Base-by-base conservation (phyloP, 2,113 vertebrate species). In the Rissa tridactyla region DNA sequence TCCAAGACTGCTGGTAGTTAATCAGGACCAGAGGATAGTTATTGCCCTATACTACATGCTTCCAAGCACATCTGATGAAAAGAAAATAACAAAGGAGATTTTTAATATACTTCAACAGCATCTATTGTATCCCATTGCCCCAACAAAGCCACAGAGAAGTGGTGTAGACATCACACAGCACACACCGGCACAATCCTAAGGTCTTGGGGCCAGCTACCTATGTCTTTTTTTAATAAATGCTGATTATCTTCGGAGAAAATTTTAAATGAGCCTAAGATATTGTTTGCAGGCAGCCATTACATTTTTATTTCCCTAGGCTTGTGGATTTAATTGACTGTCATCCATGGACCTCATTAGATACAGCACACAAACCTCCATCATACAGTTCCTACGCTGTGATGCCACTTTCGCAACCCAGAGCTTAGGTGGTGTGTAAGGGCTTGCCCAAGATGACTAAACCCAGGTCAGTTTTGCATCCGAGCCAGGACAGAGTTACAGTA, bases 221-320 rank as follows among this genome's bases (percentile, higher is more conserved):
- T 30, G 34, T 15, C 77, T 82, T 94, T 49, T 66, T 88, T 86
- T 93, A 96, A 96, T 96, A 82, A 94, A 88, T 78, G 25, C 77
- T 76, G 70, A 91, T 87, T 77, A 92, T 89, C 88, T 88, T 88
- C 51, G 9, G 42, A 96, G 66, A 95, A 92, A 75, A 46, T 10
- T 85, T 87, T 89, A 86, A 92, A 91, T 91, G 54, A 94, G 72
- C 38, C 13, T 52, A 60, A 82, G 65, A 47, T n/a, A 15, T 3
- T 84, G 49, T 72, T 60, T 79, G 55, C 57, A 88, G 79, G 80
- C 64, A 92, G 52, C n/a, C 73, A 46, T 91, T 95, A 91, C 7
- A 29, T 68, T 82, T 89, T 95, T 96, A 96, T 97, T 96, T 94
- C 95, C 94, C 95, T 29, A 73, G 96, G 84, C 73, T 55, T 80